phyloP scores from a whole-genome alignment of 2,888 invertebrate genomes.

The Xylophagus ater region DNA sequence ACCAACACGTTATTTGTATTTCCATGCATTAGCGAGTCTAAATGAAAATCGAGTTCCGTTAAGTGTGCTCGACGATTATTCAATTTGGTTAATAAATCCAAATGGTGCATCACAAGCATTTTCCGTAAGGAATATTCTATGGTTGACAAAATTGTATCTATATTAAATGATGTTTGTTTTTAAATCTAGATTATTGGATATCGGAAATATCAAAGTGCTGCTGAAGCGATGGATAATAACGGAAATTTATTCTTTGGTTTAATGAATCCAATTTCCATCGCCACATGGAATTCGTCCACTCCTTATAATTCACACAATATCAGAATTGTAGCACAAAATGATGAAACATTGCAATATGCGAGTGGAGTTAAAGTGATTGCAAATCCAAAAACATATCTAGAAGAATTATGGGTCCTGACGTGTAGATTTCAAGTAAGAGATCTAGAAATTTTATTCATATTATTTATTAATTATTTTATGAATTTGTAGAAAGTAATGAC shows the following conservation, averaged over 20 bases:
- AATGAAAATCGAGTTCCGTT: conserved; percentile 50
- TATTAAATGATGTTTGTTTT: background rate
- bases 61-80: conserved; percentile 44
- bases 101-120: conserved; percentile 40
- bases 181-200: conserved; percentile 41
- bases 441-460: background rate
- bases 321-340: conserved; percentile 45
- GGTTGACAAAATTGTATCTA: background rate
- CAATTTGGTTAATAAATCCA: conserved; percentile 39
- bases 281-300: conserved; percentile 60
- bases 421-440: conserved; percentile 50
- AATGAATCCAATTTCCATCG: conserved; percentile 54
- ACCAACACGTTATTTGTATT: conserved; percentile 44
- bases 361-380: conserved; percentile 62
- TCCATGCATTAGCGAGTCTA: conserved; percentile 51
- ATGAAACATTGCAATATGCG: conserved; percentile 55
- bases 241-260: conserved; percentile 59
- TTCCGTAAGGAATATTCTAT: too few relatives aligned
- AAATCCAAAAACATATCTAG: conserved; percentile 43
- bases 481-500: conserved; percentile 45
- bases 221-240: conserved; percentile 55
- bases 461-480: background rate
- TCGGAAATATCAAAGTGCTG: conserved; percentile 57
- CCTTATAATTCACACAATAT: conserved; percentile 48
- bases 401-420: conserved; percentile 57